phyloP scores from a whole-genome alignment of 2,888 invertebrate species.

The Keiferia lycopersicella region DNA sequence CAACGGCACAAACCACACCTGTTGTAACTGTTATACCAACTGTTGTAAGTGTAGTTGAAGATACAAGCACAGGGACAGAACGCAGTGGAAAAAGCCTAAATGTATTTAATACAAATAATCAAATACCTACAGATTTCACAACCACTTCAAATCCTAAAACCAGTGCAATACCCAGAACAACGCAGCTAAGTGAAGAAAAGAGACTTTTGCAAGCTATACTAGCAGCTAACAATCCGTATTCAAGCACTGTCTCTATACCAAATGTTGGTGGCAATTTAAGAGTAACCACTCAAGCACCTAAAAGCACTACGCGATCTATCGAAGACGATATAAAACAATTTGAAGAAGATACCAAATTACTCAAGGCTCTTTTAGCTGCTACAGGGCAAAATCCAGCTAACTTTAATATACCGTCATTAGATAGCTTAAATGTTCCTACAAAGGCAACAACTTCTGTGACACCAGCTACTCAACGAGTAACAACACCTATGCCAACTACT shows the following conservation, averaged over 20 bases:
- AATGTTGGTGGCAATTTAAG: conserved; percentile 43
- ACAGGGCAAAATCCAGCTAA: conserved; percentile 69
- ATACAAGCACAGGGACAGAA: conserved; percentile 52
- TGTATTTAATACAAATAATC: conserved; percentile 45
- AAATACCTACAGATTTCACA: conserved; percentile 37
- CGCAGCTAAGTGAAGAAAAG: conserved; percentile 49
- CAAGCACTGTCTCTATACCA: conserved; percentile 42
- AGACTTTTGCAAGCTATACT: conserved; percentile 64
- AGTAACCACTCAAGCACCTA: conserved; percentile 43
- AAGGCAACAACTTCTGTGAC: conserved; percentile 45
- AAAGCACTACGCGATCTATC: conserved; percentile 62
- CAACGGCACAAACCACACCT: conserved; percentile 37
- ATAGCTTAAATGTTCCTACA: conserved; percentile 44
- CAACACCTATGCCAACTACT: conserved; percentile 33
- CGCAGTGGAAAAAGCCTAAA: conserved; percentile 70
- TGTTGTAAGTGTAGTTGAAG: conserved; percentile 48
- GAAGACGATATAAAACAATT: conserved; percentile 73
- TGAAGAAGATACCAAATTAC: conserved; percentile 71
- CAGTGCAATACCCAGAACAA: conserved; percentile 32
- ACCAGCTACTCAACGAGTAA: conserved; percentile 34
- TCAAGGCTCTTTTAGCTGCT: conserved; percentile 69
- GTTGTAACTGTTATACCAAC: conserved; percentile 40
- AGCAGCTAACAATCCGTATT: conserved; percentile 51
- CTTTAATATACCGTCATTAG: conserved; percentile 63
- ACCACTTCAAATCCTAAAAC: conserved; percentile 41